Percentiles rank a stretch among this genome's conserved stretches.
phyloP scores from a whole-genome alignment of 2,113 vertebrate genomes.

The Pelusios castaneus region DNA sequence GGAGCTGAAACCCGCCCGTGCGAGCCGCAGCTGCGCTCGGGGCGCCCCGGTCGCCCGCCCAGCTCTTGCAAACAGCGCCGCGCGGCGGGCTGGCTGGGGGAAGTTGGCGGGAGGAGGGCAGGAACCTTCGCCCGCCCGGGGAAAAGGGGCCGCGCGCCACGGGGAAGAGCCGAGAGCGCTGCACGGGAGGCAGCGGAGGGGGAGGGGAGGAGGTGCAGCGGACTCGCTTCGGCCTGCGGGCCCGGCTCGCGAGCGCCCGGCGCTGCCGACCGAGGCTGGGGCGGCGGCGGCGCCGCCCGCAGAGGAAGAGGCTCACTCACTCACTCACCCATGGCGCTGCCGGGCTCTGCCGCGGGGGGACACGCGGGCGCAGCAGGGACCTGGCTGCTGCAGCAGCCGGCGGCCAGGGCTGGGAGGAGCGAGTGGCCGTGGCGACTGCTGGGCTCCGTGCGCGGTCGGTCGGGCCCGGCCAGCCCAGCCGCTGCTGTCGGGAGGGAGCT shows the following conservation, averaged over 20 bases:
- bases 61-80: too few species aligned
- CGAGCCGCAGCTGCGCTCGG: too few species aligned
- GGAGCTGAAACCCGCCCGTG: not conserved
- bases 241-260: not conserved
- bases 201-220: not conserved
- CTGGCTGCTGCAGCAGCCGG: not conserved
- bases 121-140: not conserved
- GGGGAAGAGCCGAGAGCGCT: not conserved
- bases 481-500: not conserved
- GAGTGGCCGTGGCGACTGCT: not conserved
- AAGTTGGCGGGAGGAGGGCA: not conserved
- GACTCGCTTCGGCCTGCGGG: too few species aligned
- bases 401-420: not conserved
- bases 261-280: not conserved
- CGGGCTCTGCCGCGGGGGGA: constrained; percentile 12
- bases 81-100: not conserved
- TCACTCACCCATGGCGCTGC: constrained; percentile 65
- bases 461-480: too few species aligned
- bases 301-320: too few species aligned
- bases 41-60: too few species aligned
- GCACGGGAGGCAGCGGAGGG: too few species aligned
- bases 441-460: not conserved
- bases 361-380: not conserved
- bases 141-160: not conserved
- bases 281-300: too few species aligned